phyloP scores from a whole-genome alignment of 2,797 vertebrate species.

The Chelon labrosus region DNA sequence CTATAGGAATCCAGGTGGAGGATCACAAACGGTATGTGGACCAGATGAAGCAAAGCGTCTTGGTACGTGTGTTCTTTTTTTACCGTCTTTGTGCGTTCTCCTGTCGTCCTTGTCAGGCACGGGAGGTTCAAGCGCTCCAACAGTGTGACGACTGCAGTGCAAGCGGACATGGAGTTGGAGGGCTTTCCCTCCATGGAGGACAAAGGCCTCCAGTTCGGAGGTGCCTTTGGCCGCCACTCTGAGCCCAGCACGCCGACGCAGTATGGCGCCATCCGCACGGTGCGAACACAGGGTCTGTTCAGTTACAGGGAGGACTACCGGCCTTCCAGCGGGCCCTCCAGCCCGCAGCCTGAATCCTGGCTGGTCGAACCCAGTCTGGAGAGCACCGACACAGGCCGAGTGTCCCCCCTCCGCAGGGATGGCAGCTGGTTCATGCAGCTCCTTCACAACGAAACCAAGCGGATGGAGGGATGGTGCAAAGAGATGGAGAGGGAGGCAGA shows the following conservation, averaged over 20 bases:
- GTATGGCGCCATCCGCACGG: slow-evolving; percentile 95
- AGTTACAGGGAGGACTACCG: slow-evolving; percentile 98
- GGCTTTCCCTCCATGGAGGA: slow-evolving; percentile 97
- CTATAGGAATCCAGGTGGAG: slow-evolving; percentile 96
- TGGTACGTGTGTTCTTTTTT: neutral
- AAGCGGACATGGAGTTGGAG: slow-evolving; percentile 97
- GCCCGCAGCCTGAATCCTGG: slow-evolving; percentile 88
- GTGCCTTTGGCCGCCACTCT: slow-evolving; percentile 94
- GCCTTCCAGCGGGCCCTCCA: slow-evolving; percentile 90
- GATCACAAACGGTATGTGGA: slow-evolving; percentile 91
- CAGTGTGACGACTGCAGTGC: slow-evolving; percentile 96
- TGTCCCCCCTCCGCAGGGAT: slow-evolving; percentile 92
- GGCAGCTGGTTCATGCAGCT: slow-evolving; percentile 98
- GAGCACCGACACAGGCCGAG: slow-evolving; percentile 86
- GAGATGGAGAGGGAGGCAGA: slow-evolving; percentile 98
- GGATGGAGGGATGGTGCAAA: slow-evolving; percentile 98
- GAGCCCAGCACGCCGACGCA: slow-evolving; percentile 99
- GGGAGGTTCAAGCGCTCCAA: slow-evolving; percentile 98
- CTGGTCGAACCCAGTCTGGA: slow-evolving; percentile 90
- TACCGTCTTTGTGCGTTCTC: neutral
- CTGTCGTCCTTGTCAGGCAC: slow-evolving; percentile 80
- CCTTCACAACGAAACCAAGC: slow-evolving; percentile 95
- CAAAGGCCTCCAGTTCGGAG: slow-evolving; percentile 98
- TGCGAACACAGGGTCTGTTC: slow-evolving; percentile 98
- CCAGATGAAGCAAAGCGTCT: neutral